phyloP scores from a whole-genome alignment of 2,888 invertebrate species.

The Sarcophaga subvicina region DNA sequence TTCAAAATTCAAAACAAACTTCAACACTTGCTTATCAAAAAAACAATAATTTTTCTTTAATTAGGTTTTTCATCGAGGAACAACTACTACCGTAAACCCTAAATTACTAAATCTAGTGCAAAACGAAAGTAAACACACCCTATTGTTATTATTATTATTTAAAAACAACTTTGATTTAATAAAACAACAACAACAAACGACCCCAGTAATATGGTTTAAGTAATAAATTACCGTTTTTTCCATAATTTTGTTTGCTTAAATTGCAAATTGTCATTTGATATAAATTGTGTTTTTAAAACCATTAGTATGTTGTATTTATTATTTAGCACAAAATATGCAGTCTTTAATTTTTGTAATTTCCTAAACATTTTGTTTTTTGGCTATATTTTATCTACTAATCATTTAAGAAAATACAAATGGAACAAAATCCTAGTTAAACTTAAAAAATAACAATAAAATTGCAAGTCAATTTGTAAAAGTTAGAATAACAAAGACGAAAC shows the following conservation, averaged over 20 bases:
- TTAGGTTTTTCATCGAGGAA: conserved; percentile 21
- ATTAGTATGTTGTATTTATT: neutral
- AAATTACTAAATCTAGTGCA: neutral
- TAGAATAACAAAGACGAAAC: neutral
- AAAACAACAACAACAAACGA: conserved; percentile 14
- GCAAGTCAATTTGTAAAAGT: neutral
- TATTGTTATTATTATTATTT: conserved; percentile 27
- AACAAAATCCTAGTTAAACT: neutral
- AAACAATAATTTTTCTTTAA: conserved; percentile 16
- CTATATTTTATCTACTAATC: no score
- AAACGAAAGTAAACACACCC: conserved; percentile 24
- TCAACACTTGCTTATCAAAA: conserved; percentile 30
- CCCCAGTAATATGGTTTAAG: neutral
- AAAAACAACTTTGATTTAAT: conserved; percentile 41
- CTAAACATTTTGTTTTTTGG: neutral
- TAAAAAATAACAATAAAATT: neutral
- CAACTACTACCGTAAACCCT: neutral
- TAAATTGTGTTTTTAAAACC: neutral
- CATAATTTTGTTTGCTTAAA: neutral
- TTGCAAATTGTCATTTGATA: neutral
- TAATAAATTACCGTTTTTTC: neutral
- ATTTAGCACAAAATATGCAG: neutral
- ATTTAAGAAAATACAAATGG: no score
- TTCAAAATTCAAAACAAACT: conserved; percentile 25
- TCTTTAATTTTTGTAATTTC: neutral